Evolutionary conservation across 2,888 invertebrate species (phyloP), one percentile per base, ranked within the genome.

Genomic region (Holacanthella duospinosa): DNA sequence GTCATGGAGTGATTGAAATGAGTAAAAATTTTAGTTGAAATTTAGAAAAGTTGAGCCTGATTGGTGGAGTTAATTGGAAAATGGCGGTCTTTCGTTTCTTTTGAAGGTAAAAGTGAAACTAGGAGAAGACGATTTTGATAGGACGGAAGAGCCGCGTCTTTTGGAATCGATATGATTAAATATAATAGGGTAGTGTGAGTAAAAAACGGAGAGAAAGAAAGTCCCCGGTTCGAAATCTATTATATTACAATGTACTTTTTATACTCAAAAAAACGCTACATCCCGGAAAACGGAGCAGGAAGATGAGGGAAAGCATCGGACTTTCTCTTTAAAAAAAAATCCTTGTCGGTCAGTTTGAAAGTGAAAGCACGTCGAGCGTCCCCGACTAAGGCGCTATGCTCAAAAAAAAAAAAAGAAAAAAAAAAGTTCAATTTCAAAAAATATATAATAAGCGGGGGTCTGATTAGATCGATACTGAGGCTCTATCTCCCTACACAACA

Each of bases 371-470:
- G 48, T 48, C 48, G 19, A n/a, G 16, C 48, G 16, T 9, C n/a
- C 48, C 4, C n/a, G 16, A 16, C 36, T 16, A 9, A 36, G 48
- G 4, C 48, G 48, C 9, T 36, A 36, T 12, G 36, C 6, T 6
- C 6, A 16, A 16, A 36, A 36, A 16, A 36, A 36, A 16, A 36
- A 16, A 36, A 16, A 36, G 36, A 36, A 16, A 12, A 48, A 21
- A 9, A 21, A 48, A 48, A 48, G 19, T 48, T 48, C 48, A 48
- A 48, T 48, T 48, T 48, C 19, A 21, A 36, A 36, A 9, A 48
- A 48, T 48, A 48, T 48, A 48, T 48, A 48, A 48, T 48, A 48
- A 48, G 48, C 4, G 48, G 48, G 48, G 48, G 48, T 9, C n/a
- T 48, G 48, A 48, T 48, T 48, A 48, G 48, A 48, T 48, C 48